Conservation (phyloP, 2,113 vertebrate species). For the Myotis brandtii region DNA sequence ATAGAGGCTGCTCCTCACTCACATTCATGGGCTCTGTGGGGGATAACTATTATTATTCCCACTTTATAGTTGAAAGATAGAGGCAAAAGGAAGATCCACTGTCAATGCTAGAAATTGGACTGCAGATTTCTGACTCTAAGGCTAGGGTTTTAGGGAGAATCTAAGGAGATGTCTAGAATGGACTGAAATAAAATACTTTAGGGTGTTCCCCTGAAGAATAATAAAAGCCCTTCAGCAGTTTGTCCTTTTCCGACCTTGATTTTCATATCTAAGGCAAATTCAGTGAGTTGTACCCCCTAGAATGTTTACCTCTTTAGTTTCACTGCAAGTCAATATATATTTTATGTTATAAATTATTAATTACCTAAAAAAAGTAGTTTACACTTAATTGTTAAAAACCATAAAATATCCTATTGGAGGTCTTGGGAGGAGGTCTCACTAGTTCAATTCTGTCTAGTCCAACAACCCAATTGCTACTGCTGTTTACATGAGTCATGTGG, state of each 20-base stretch:
- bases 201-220: neutral
- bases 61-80: neutral
- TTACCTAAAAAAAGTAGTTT: slow-evolving; percentile 10
- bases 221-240: neutral
- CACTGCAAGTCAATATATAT: neutral
- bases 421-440: neutral
- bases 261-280: neutral
- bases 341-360: neutral
- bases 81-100: neutral
- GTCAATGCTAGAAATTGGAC: neutral
- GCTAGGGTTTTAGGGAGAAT: neutral
- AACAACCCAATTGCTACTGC: neutral
- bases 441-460: neutral
- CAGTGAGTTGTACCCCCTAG: neutral
- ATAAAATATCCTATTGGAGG: neutral
- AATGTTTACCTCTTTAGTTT: neutral
- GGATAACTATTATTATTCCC: neutral
- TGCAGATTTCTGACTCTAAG: neutral
- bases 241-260: slow-evolving; percentile 23
- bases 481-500: neutral
- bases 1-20: neutral
- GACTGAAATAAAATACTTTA: neutral
- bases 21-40: neutral
- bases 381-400: slow-evolving; percentile 24
- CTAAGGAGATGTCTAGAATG: neutral